Evolutionary conservation across 30 jellyfish, hydroid and myxozoan species (phyloP).

Genomic region (Morbakka virulenta): DNA sequence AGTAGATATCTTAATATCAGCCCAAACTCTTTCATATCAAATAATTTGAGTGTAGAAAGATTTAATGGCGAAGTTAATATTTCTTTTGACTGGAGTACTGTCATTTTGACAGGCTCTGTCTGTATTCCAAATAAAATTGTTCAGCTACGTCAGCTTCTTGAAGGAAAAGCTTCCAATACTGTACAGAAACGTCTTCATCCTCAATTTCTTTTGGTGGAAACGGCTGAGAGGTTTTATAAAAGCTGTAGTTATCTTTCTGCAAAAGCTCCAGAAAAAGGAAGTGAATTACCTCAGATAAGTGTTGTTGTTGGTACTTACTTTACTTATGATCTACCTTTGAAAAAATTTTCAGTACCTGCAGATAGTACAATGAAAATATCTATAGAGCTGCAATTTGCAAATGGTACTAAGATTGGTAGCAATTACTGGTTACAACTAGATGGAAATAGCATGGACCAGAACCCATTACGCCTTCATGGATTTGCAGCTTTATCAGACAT

Average conservation of each 20-base stretch:
- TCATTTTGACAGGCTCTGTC: slow-evolving; percentile 5
- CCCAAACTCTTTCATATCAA: background rate
- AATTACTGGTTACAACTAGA: slow-evolving; percentile 59
- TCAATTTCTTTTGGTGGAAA: slow-evolving; percentile 10
- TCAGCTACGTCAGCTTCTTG: background rate
- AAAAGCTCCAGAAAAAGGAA: slow-evolving; percentile 33
- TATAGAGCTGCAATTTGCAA: slow-evolving; percentile 28
- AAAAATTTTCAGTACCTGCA: slow-evolving; percentile 19
- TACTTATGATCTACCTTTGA: slow-evolving; percentile 6
- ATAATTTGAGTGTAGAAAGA: background rate
- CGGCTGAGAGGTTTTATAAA: slow-evolving; percentile 16
- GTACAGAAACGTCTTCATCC: slow-evolving; percentile 28
- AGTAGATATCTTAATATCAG: slow-evolving; percentile 21
- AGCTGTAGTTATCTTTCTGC: slow-evolving; percentile 44
- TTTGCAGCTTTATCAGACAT: background rate
- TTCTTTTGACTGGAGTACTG: slow-evolving; percentile 31
- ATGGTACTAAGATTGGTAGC: slow-evolving; percentile 25
- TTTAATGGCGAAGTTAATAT: background rate
- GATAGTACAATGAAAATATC: slow-evolving; percentile 52
- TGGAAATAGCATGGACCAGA: slow-evolving; percentile 13
- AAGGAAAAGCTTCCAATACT: slow-evolving; percentile 17
- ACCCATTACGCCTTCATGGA: slow-evolving; percentile 8
- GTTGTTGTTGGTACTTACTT: slow-evolving; percentile 28
- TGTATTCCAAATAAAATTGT: slow-evolving; percentile 20
- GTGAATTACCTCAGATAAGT: background rate